These are phyloP conservation scores for Oriolus oriolus DNA, from an alignment of 2,113 vertebrate species.

Conservation along the genomic window DNA sequence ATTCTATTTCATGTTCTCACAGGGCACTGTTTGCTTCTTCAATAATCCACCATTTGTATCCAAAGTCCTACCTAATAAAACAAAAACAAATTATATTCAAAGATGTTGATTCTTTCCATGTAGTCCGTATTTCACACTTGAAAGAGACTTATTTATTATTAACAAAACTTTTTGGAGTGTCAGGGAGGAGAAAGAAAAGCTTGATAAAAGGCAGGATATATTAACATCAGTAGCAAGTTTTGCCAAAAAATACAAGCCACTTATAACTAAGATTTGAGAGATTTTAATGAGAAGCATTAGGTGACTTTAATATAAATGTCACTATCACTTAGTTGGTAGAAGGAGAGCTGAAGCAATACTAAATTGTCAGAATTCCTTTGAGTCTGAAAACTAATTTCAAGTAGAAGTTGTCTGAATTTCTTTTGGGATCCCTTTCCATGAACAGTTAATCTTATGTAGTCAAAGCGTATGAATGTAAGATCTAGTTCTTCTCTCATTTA, in stretches of 20 bases:
- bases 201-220: background rate
- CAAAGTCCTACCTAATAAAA: background rate
- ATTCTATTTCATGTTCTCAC: background rate
- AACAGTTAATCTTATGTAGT: background rate
- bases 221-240: background rate
- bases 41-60: background rate
- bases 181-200: background rate
- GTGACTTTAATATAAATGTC: constrained; percentile 33
- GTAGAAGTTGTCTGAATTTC: background rate
- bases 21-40: background rate
- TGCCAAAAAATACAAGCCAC: background rate
- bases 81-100: background rate
- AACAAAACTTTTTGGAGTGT: background rate
- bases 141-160: background rate
- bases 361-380: constrained; percentile 16
- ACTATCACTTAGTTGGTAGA: background rate
- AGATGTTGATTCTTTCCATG: background rate
- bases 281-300: constrained; percentile 28
- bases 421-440: background rate
- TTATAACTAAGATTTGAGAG: background rate
- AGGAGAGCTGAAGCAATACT: background rate
- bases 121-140: background rate
- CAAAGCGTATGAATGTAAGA: background rate
- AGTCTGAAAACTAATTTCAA: constrained; percentile 35
- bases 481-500: background rate